phyloP scores from a whole-genome alignment of 2,888 invertebrate genomes.

The Tipula helvola region DNA sequence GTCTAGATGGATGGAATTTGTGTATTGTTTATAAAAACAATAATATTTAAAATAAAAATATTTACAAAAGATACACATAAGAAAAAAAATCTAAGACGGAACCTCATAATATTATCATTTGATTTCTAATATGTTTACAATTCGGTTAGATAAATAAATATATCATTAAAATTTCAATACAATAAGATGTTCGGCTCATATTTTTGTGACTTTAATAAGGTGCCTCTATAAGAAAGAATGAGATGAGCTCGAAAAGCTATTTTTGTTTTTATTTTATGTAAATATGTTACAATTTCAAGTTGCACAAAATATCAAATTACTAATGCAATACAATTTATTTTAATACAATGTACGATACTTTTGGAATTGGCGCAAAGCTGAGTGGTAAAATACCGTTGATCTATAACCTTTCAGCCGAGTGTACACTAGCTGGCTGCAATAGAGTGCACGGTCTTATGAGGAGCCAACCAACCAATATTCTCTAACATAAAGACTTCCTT shows the following conservation, averaged over 20 bases:
- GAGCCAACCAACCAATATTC: no score
- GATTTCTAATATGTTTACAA: constrained; percentile 4
- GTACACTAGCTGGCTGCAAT: no score
- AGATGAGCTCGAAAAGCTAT: not conserved
- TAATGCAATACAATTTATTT: no score
- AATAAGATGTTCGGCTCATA: not conserved
- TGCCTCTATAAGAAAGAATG: not conserved
- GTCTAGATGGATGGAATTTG: not conserved
- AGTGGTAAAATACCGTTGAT: no score
- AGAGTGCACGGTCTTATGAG: no score
- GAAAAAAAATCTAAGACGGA: not conserved
- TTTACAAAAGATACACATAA: not conserved
- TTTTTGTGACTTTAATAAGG: not conserved
- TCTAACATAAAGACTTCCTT: no score
- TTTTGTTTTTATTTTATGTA: not conserved
- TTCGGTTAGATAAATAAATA: not conserved
- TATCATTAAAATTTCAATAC: not conserved
- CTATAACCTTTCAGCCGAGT: no score
- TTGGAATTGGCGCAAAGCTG: no score
- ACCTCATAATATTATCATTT: not conserved
- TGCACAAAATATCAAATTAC: no score
- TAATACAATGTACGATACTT: no score
- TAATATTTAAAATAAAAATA: not conserved
- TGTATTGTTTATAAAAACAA: not conserved
- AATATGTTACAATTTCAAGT: not conserved